These are phyloP conservation scores for Nothobranchius kuhntae DNA, from an alignment of 2,113 vertebrate genomes.

Conservation along the genomic window DNA sequence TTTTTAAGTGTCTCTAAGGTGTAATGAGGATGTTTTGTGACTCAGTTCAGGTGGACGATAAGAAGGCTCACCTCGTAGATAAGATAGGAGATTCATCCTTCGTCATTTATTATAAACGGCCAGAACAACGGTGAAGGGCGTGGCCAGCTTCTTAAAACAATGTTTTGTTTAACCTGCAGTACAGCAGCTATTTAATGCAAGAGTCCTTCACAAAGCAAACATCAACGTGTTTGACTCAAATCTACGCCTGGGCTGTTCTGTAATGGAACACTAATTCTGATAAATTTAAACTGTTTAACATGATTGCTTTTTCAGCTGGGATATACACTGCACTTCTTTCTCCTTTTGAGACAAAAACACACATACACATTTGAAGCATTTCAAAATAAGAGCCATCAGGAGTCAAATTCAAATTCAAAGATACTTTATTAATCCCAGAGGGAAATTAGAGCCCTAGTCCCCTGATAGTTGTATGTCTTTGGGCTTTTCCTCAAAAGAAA, in stretches of 20 bases:
- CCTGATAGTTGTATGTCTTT: no score
- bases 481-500: no score
- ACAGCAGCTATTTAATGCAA: background rate
- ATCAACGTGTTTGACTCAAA: slow-evolving; percentile 12
- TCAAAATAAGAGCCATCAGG: no score
- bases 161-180: slow-evolving; percentile 11
- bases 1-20: slow-evolving; percentile 4
- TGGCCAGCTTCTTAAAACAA: slow-evolving; percentile 13
- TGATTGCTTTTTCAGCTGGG: no score
- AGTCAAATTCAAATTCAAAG: no score
- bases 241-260: background rate
- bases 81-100: slow-evolving; percentile 25
- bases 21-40: background rate
- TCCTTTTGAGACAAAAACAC: no score
- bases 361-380: no score
- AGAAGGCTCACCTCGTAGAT: slow-evolving; percentile 25
- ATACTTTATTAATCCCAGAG: no score
- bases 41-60: slow-evolving; percentile 11
- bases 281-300: no score
- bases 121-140: slow-evolving; percentile 52
- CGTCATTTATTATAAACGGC: slow-evolving; percentile 26
- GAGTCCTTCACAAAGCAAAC: background rate
- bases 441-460: no score
- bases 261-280: no score
- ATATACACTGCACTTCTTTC: no score